Conservation (phyloP, 2,888 invertebrate genomes). For the Nasonovia ribisnigri region DNA sequence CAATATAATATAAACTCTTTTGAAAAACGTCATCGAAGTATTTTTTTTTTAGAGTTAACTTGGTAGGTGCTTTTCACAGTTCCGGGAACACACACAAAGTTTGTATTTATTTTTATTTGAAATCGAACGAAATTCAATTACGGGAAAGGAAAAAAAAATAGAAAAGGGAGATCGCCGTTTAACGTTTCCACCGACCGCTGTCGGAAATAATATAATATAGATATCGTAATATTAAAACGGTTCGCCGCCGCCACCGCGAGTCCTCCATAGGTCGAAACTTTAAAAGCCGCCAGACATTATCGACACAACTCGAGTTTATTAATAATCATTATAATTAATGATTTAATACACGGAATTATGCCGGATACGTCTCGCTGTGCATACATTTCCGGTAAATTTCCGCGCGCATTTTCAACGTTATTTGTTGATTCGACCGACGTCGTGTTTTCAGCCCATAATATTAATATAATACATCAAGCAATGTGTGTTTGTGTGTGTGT, state of each 20-base stretch:
- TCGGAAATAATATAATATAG: not conserved
- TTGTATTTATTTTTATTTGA: not conserved
- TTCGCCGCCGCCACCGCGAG: not conserved
- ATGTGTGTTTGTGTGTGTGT: not conserved
- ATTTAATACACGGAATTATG: not conserved
- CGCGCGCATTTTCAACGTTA: not conserved
- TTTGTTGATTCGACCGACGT: not conserved
- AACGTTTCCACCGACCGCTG: not conserved
- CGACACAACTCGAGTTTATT: not conserved
- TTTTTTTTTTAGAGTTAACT: not conserved
- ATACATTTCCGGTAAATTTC: conserved; percentile 12
- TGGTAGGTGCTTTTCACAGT: not conserved
- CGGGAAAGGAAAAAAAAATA: not conserved
- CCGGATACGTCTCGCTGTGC: not conserved
- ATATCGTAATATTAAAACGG: not conserved
- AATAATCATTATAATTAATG: not conserved
- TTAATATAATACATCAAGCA: not conserved
- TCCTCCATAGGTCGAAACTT: not conserved
- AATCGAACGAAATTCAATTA: not conserved
- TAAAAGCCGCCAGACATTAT: not conserved
- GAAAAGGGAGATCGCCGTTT: not conserved
- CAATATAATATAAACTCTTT: not conserved
- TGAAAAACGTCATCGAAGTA: not conserved
- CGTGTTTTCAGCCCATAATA: not conserved
- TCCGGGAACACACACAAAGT: not conserved